Percentiles rank a stretch among this genome's conserved stretches.
Evolutionary conservation across 2,888 invertebrate species (phyloP).

Genomic region (Priocnemis perturbator): DNA sequence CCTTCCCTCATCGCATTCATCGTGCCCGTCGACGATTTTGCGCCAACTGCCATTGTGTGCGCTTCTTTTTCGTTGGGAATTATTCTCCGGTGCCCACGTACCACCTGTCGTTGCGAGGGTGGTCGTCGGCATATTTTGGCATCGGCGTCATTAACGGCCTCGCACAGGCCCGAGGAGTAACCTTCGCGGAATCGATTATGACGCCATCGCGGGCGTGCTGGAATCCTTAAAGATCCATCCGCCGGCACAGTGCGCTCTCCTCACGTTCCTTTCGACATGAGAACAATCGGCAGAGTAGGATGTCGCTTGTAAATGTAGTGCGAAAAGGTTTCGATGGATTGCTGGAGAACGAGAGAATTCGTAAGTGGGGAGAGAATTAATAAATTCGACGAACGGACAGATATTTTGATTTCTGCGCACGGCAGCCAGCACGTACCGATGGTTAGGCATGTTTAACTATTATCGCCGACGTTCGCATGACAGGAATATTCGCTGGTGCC

Average conservation of each 20-base stretch:
- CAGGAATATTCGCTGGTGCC: conserved; percentile 68
- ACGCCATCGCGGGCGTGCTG: too few species aligned
- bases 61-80: too few species aligned
- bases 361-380: neutral
- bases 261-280: conserved; percentile 3
- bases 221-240: too few species aligned
- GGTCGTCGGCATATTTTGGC: conserved; percentile 46
- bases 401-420: neutral
- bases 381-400: too few species aligned
- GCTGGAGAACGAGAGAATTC: too few species aligned
- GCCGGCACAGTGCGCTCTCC: too few species aligned
- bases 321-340: too few species aligned
- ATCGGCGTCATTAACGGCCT: conserved; percentile 59
- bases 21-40: neutral
- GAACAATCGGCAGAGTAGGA: too few species aligned
- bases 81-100: too few species aligned
- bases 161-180: conserved; percentile 44
- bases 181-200: conserved; percentile 66
- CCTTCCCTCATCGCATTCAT: neutral
- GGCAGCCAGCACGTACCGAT: conserved; percentile 37
- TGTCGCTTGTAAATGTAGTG: too few species aligned
- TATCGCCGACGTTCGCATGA: conserved; percentile 66
- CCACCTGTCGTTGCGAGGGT: conserved; percentile 10
- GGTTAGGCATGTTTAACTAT: conserved; percentile 69
- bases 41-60: too few species aligned